Conservation (phyloP, 1,140 invertebrate species). For the Apis cerana region DNA sequence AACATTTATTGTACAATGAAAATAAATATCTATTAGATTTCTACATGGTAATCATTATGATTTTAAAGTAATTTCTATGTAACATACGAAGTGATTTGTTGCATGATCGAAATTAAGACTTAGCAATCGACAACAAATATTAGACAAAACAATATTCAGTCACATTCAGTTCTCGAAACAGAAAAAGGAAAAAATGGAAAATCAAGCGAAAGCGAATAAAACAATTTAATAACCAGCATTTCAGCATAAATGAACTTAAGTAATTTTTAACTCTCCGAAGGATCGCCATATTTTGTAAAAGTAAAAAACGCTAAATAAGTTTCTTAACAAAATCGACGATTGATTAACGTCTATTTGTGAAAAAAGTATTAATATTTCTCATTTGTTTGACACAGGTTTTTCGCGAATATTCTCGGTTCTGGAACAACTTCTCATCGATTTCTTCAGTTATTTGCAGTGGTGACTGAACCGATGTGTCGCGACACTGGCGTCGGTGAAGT, state of each 20-base stretch:
- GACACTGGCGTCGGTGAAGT: slow-evolving; percentile 8
- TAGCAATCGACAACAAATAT: background rate
- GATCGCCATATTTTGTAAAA: background rate
- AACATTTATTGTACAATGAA: slow-evolving; percentile 9
- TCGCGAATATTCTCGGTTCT: background rate
- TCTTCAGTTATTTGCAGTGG: slow-evolving; percentile 63
- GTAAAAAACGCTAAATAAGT: background rate
- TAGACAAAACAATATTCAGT: background rate
- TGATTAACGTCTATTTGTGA: background rate
- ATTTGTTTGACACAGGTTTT: background rate
- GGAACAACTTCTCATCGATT: slow-evolving; percentile 36
- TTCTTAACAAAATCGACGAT: background rate
- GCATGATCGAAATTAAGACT: background rate
- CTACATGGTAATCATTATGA: background rate
- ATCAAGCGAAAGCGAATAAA: background rate
- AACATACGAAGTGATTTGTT: slow-evolving; percentile 6
- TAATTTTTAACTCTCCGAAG: background rate
- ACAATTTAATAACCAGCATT: background rate
- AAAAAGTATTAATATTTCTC: slow-evolving; percentile 5
- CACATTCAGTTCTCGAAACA: background rate
- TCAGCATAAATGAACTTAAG: background rate
- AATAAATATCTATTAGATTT: slow-evolving; percentile 34
- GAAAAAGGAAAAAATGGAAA: background rate
- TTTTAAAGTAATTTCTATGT: slow-evolving; percentile 44
- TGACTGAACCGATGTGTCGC: slow-evolving; percentile 57